Evolutionary conservation across 1,140 invertebrate species (phyloP).

Genomic region (Drosophila takahashii): DNA sequence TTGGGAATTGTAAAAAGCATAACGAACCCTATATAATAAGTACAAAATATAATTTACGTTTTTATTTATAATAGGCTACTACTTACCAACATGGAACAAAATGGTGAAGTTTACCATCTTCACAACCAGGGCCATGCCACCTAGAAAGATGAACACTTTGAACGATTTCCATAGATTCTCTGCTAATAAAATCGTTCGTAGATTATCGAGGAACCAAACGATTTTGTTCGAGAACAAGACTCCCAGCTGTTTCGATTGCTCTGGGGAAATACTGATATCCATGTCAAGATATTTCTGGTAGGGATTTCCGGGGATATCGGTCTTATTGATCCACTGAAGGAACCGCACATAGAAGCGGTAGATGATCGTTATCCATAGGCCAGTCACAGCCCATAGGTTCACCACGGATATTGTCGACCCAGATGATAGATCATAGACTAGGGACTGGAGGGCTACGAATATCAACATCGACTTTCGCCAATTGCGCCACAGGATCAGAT

Average conservation of each 20-base stretch:
- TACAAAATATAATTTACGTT: no score
- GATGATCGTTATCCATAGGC: neutral
- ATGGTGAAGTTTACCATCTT: neutral
- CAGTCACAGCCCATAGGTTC: conserved; percentile 1
- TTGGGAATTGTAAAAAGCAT: conserved; percentile 24
- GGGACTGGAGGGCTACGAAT: conserved; percentile 3
- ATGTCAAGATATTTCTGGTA: conserved; percentile 14
- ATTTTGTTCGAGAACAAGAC: neutral
- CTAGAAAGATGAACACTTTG: neutral
- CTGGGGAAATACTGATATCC: conserved; percentile 9
- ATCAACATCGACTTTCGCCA: conserved; percentile 11
- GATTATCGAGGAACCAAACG: neutral
- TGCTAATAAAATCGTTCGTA: conserved; percentile 4
- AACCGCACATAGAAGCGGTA: conserved; percentile 17
- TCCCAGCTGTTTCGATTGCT: neutral
- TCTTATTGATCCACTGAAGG: conserved; percentile 4
- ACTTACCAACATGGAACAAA: conserved; percentile 11
- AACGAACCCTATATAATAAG: neutral
- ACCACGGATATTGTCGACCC: conserved; percentile 4
- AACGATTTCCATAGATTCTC: neutral
- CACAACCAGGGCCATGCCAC: neutral
- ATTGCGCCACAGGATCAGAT: conserved; percentile 36
- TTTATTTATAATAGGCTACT: neutral
- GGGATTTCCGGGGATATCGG: neutral
- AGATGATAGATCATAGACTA: conserved; percentile 10